Evolutionary conservation across 2,888 invertebrate genomes (phyloP), one percentile per base, ranked within the genome.

Genomic region (Ditula angustiorana): DNA sequence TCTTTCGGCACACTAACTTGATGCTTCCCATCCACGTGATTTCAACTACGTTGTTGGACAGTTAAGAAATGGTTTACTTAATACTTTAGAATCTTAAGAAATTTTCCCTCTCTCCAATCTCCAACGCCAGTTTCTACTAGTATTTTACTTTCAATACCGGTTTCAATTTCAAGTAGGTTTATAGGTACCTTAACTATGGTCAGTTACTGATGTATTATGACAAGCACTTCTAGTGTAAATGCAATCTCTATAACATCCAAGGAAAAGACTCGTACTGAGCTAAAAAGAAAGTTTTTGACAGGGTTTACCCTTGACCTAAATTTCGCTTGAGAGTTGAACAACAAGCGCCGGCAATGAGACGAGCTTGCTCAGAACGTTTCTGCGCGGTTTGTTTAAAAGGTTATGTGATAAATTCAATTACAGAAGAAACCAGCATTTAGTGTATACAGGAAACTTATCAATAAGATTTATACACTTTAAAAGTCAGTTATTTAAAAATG

Each of bases 121-220:
- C 59, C 11, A 16, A 7, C 16, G 23, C 41, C 41, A 41, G 28
- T 60, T 50, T 59, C 50, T 50, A 59, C 10, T 41, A 3, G 10
- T 10, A 2, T 37, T 50, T 50, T 30, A 60, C 50, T 30, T 50
- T 13, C 28, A 52, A 60, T 50, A 60, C 50, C 50, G 28, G 60
- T 52, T 44, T 60, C 16, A 16, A 19, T 19, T 16, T 41, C 16
- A 41, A 41, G 19, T n/a, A n/a, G n/a, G n/a, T n/a, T n/a, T n/a
- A 19, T 41, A 41, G 41, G 19, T 41, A 10, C 16, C 5, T 2
- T 37, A 7, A 37, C 16, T 37, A 16, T 5, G 3, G n/a, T 19
- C 19, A 16, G 0, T 8, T 41, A 41, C 19, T 8, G 2, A 10
- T 19, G 8, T 8, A 1, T 37, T 2, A 16, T 37, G 16, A 33